Percentiles rank a stretch among this genome's conserved stretches.
Conservation (phyloP, 2,797 vertebrate genomes). For the Simalia tracyae region DNA sequence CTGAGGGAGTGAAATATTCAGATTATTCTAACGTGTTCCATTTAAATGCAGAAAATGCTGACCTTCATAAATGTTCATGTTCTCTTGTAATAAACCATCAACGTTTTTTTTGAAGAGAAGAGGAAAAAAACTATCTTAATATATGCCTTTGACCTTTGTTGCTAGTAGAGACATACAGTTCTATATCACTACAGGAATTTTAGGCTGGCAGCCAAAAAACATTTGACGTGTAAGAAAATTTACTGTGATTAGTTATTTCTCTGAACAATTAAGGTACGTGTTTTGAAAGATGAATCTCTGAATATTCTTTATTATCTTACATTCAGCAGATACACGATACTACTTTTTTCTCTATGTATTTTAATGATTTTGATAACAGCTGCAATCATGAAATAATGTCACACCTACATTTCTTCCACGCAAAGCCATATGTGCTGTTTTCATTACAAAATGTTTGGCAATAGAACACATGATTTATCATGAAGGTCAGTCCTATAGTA, state of each 20-base stretch:
- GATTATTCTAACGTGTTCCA: conserved; percentile 32
- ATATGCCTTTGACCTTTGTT: conserved; percentile 75
- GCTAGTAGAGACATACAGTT: conserved; percentile 69
- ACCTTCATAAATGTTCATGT: conserved; percentile 53
- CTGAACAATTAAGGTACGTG: conserved; percentile 58
- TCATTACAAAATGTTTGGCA: conserved; percentile 67
- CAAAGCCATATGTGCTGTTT: conserved; percentile 55
- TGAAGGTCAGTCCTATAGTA: conserved; percentile 68
- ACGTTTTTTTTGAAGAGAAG: conserved; percentile 51
- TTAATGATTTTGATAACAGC: conserved; percentile 60
- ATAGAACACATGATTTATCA: conserved; percentile 73
- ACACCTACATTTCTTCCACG: conserved; percentile 49
- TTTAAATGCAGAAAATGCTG: conserved; percentile 54
- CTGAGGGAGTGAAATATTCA: neutral
- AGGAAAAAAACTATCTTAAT: conserved; percentile 70
- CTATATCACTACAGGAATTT: conserved; percentile 64
- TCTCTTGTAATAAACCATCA: conserved; percentile 56
- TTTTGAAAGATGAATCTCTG: conserved; percentile 50
- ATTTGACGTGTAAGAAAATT: conserved; percentile 72
- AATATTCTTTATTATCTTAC: conserved; percentile 54
- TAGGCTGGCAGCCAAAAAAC: conserved; percentile 65
- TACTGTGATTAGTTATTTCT: conserved; percentile 66
- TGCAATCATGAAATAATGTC: conserved; percentile 59
- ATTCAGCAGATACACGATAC: conserved; percentile 59
- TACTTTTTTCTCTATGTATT: conserved; percentile 55